These are phyloP conservation scores for Rhizomys pruinosus DNA, from an alignment of 2,113 vertebrate genomes.

Conservation along the genomic window DNA sequence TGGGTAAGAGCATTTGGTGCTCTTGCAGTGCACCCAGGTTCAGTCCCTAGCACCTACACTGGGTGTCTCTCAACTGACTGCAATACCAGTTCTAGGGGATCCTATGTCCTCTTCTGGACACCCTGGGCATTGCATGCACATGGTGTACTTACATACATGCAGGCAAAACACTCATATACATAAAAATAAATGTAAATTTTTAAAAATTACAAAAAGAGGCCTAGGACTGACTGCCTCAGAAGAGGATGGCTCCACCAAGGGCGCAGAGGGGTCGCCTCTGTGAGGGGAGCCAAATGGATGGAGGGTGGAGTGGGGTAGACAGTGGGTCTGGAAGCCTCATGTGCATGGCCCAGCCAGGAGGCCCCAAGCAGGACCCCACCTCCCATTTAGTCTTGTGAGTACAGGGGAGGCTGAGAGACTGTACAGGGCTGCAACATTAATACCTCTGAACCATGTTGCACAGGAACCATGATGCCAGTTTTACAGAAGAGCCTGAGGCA, in stretches of 20 bases:
- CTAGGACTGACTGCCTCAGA: no score
- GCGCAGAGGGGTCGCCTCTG: no score
- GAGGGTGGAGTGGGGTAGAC: no score
- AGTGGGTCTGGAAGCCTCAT: no score
- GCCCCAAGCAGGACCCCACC: no score
- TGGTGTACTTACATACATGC: not conserved
- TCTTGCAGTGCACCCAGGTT: not conserved
- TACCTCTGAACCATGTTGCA: not conserved
- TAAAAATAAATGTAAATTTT: not conserved
- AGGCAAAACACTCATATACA: not conserved
- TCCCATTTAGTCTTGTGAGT: no score
- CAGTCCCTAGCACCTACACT: not conserved
- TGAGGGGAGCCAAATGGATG: no score
- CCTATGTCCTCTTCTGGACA: not conserved
- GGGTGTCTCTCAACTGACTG: not conserved
- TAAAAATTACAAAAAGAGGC: no score
- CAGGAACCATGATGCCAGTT: no score
- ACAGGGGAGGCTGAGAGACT: not conserved
- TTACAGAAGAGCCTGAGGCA: not conserved
- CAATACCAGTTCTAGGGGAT: not conserved
- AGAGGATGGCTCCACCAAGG: no score
- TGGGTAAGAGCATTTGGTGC: not conserved
- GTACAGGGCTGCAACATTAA: no score
- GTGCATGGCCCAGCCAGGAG: no score
- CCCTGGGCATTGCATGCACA: not conserved